phyloP scores from a whole-genome alignment of 2,113 vertebrate genomes.

The Hipposideros armiger region DNA sequence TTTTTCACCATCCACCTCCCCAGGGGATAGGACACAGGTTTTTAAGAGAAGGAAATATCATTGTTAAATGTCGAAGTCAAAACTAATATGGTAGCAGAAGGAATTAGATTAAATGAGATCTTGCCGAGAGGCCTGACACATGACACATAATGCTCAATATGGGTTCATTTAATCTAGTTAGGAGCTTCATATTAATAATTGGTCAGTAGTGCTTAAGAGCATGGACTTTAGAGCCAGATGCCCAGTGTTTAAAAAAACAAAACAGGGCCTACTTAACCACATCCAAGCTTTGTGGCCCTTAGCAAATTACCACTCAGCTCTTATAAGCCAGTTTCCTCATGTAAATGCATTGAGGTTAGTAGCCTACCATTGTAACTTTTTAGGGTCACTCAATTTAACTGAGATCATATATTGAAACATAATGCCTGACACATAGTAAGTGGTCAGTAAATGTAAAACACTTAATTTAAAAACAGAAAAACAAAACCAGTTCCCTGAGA shows the following conservation, averaged over 20 bases:
- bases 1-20: not conserved
- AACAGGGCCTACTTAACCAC: not conserved
- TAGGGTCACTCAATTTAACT: not conserved
- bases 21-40: not conserved
- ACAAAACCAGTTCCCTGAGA: not conserved
- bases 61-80: not conserved
- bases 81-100: not conserved
- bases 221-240: not conserved
- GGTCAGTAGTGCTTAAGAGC: not conserved
- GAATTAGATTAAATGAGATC: not conserved
- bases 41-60: conserved; percentile 38
- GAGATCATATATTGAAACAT: not conserved
- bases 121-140: not conserved
- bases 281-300: conserved; percentile 1
- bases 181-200: not conserved
- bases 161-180: not conserved
- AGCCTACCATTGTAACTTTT: not conserved
- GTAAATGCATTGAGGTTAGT: not conserved
- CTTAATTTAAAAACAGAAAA: not conserved
- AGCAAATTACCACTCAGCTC: not conserved
- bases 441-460: not conserved
- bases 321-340: not conserved
- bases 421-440: not conserved
- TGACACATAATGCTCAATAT: not conserved
- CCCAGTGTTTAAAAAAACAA: not conserved